Base-by-base conservation (phyloP, 23 tunicate genomes). In the Clavelina lepadiformis region DNA sequence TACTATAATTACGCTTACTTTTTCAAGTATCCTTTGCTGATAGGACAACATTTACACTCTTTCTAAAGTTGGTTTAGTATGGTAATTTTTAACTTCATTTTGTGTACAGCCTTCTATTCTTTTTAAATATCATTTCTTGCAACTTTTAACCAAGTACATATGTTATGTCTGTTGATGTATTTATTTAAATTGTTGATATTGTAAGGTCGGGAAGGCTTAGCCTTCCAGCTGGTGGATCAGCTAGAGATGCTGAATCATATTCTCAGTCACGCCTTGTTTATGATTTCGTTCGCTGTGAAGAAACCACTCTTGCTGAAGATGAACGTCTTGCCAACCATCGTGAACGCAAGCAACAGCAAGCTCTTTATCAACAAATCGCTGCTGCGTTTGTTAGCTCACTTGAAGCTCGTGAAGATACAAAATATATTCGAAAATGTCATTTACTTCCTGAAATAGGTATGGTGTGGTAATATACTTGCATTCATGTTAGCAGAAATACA, bases 221-320 rank as follows among this genome's bases (percentile, higher is more conserved):
- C 24, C 56, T 50, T 34, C 64, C 71, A 60, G 37, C 66, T n/a
- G 51, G 46, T 51, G 37, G 65, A 22, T 53, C 28, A 18, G 54
- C 45, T 46, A 52, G 86, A 6, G 71, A 63, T 5, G 71, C 62
- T 31, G 75, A 51, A 15, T 1, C 24, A 22, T 70, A 63, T 21
- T 50, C 32, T 18, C 76, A 68, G 27, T 38, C 64, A 19, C 74
- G 72, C 25, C 66, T 85, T 31, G 93, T 85, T 23, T 85, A 68
- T 35, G 93, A 85, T 64, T 85, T 85, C 56, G 83, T 85, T 7
- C 78, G 79, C 23, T 77, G 83, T 45, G 93, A 85, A 56, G 93
- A 85, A 64, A 57, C 74, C 2, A 45, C 63, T 4, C 38, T 85
- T 36, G 74, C 57, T 30, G 93, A 85, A 56, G 79, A 85, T 46